Conservation (phyloP, 2,113 vertebrate genomes). For the Actenoides hombroni region DNA sequence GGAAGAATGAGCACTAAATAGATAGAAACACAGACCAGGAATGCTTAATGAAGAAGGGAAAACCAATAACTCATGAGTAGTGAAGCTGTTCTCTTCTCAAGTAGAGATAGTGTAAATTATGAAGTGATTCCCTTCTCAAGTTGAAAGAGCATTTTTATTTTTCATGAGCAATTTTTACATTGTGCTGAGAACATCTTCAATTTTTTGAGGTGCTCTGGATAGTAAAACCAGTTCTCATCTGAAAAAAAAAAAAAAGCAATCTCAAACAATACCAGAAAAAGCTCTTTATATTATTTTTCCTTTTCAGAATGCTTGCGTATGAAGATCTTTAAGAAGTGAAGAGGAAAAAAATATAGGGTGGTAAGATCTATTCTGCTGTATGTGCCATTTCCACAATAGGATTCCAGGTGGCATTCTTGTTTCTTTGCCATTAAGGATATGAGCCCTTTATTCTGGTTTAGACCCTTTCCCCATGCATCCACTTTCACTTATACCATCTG, state of each 20-base stretch:
- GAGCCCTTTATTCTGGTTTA: neutral
- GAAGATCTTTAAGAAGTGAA: neutral
- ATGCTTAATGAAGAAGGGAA: slow-evolving; percentile 43
- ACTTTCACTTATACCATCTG: neutral
- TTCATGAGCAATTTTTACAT: slow-evolving; percentile 22
- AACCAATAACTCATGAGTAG: slow-evolving; percentile 39
- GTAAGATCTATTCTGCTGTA: neutral
- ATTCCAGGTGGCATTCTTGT: neutral
- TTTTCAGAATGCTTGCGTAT: neutral
- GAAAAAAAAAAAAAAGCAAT: neutral
- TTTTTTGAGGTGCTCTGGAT: neutral
- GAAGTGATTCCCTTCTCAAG: slow-evolving; percentile 24
- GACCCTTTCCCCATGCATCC: neutral
- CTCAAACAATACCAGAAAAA: neutral
- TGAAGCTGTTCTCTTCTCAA: slow-evolving; percentile 29
- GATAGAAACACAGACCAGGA: slow-evolving; percentile 38
- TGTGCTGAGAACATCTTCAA: neutral
- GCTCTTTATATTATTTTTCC: neutral
- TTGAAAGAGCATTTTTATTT: slow-evolving; percentile 48
- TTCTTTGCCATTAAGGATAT: neutral
- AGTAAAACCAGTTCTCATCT: slow-evolving; percentile 17
- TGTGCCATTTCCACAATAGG: neutral
- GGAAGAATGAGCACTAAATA: slow-evolving; percentile 50
- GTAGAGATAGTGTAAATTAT: slow-evolving; percentile 34
- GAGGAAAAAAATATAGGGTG: neutral